Conservation (phyloP, 2,113 vertebrate species). For the Festucalex cinctus region DNA sequence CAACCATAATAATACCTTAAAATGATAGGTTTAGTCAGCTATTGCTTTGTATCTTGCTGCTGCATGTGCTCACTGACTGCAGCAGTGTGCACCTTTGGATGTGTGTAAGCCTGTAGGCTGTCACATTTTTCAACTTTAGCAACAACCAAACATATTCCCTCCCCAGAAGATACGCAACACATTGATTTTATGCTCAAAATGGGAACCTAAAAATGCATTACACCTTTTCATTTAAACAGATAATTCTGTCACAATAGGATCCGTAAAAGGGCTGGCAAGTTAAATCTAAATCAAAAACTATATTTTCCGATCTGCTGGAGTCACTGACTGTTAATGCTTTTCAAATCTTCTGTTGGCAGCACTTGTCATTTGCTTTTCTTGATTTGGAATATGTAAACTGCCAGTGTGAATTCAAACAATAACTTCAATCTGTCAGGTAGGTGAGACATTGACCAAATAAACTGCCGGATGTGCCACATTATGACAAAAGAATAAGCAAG, state of each 20-base stretch:
- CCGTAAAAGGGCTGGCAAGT: slow-evolving; percentile 4
- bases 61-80: slow-evolving; percentile 34
- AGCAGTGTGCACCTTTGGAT: slow-evolving; percentile 12
- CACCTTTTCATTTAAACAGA: slow-evolving; percentile 32
- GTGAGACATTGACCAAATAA: slow-evolving; percentile 8
- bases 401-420: background rate
- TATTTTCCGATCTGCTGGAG: background rate
- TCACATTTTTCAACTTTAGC: slow-evolving; percentile 23
- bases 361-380: background rate
- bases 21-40: slow-evolving; percentile 62
- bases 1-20: slow-evolving; percentile 61
- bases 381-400: background rate
- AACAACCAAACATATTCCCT: slow-evolving; percentile 26
- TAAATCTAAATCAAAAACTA: background rate
- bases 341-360: background rate
- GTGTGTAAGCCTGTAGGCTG: slow-evolving; percentile 19
- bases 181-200: slow-evolving; percentile 27
- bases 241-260: slow-evolving; percentile 12
- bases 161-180: slow-evolving; percentile 25
- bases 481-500: background rate
- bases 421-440: slow-evolving; percentile 3
- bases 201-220: slow-evolving; percentile 23
- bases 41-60: slow-evolving; percentile 40
- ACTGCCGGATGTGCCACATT: background rate
- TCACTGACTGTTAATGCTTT: background rate